Base-by-base conservation (phyloP, 30 jellyfish, hydroid and myxozoan genomes). In the Sanderia malayensis region DNA sequence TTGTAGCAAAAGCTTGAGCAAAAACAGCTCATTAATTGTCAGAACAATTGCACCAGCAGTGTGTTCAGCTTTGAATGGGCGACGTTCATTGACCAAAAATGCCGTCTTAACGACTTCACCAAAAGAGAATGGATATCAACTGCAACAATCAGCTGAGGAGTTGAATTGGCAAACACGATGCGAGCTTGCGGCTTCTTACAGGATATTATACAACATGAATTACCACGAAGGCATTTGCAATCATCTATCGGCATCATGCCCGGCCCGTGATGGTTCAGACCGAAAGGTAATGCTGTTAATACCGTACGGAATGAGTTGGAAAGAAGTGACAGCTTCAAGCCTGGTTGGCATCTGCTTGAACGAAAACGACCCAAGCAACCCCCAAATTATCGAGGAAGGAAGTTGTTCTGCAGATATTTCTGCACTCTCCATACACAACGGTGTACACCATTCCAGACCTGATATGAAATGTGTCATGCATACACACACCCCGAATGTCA, bases 171-270 rank as follows among this genome's bases (percentile, higher is more conserved):
- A 84, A 70, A 68, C 79, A 74, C 46, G 95, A 32, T 74, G 88
- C 46, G 95, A 84, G 2, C 57, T 84, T 27, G 95, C 95, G 34
- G 85, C 89, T 7, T 71, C 84, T 22, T 84, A 84, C 67, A 58
- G 95, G 24, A 81, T 70, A 33, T 47, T 85, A 18, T 59, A 26
- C 74, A 62, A 71, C 59, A 28, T 85, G 68, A 71, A 71, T 32
- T 76, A 52, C 53, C 29, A 47, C 47, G 96, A 85, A 55, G 96
- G 96, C 20, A 73, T 70, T 1, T 76, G 92, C 77, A 85, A 85
- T 63, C 96, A 85, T 69, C 31, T 85, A 31, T 76, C 92, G 0
- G 53, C 80, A 13, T 64, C 82, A 15, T 88, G 93, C 33, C 96
- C 96, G 6, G 86, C 92, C 53, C 59, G 72, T 1, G 96, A 85